Percentiles rank a stretch among this genome's conserved stretches.
Conservation (phyloP, 1,140 invertebrate species). For the Acromyrmex heyeri region DNA sequence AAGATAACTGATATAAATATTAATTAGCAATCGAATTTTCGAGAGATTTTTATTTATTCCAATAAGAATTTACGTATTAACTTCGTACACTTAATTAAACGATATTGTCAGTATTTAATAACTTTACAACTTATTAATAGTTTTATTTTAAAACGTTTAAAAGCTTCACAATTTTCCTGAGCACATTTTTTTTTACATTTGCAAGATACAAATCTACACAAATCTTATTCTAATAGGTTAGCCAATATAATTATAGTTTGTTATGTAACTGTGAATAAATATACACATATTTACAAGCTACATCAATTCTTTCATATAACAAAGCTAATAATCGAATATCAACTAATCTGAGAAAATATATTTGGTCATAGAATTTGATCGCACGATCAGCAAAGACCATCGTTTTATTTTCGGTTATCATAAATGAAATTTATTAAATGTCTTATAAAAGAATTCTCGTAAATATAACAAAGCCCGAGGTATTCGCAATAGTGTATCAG, state of each 20-base stretch:
- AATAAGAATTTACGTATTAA: background rate
- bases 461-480: background rate
- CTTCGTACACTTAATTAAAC: background rate
- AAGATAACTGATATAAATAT: constrained; percentile 60
- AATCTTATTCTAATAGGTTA: background rate
- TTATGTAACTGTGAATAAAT: background rate
- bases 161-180: background rate
- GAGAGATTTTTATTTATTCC: background rate
- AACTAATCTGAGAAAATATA: background rate
- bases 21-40: background rate
- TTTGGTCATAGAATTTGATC: background rate
- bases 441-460: background rate
- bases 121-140: background rate
- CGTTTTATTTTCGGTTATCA: background rate
- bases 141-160: background rate
- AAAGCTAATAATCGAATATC: background rate
- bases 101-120: background rate
- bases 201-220: background rate
- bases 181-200: background rate
- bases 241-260: background rate
- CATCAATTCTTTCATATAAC: background rate
- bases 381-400: background rate
- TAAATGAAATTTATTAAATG: background rate
- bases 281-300: background rate
- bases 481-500: background rate